Evolutionary conservation across 30 jellyfish, hydroid and myxozoan genomes (phyloP).

Genomic region (Nemopilema nomurai): DNA sequence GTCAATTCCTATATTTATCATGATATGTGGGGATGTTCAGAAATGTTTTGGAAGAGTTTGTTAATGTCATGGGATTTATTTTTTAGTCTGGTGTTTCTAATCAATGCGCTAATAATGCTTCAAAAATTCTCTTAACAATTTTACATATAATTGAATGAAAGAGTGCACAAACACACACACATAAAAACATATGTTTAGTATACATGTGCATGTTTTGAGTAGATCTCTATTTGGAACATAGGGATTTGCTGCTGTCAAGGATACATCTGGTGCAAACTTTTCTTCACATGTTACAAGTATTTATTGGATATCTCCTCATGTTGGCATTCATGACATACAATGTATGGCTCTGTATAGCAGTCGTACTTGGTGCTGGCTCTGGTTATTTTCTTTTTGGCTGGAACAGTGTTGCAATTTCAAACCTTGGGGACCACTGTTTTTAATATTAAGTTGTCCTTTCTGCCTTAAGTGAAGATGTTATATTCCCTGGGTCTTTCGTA

Average conservation of each 20-base stretch:
- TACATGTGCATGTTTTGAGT: too few relatives aligned
- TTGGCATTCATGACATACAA: conserved; percentile 97
- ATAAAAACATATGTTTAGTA: too few relatives aligned
- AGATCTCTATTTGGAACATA: neutral
- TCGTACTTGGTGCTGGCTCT: conserved; percentile 93
- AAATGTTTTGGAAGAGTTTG: too few relatives aligned
- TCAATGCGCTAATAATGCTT: too few relatives aligned
- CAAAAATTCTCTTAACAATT: too few relatives aligned
- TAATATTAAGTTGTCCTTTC: conserved; percentile 2
- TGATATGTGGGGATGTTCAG: too few relatives aligned
- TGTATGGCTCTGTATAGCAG: conserved; percentile 89
- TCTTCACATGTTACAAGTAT: conserved; percentile 90
- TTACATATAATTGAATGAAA: too few relatives aligned
- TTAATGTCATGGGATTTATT: too few relatives aligned
- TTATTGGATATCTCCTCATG: conserved; percentile 90
- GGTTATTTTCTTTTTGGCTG: conserved; percentile 94
- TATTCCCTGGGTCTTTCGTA: neutral
- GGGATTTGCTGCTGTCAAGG: conserved; percentile 46
- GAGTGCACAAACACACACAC: too few relatives aligned
- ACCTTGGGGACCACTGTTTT: conserved; percentile 88
- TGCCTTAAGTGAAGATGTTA: neutral
- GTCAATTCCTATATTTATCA: too few relatives aligned
- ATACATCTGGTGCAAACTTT: conserved; percentile 82
- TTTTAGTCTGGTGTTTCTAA: too few relatives aligned
- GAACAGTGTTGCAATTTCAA: conserved; percentile 58